Evolutionary conservation across 1,140 invertebrate genomes (phyloP).

Genomic region (Saccostrea cuccullata): DNA sequence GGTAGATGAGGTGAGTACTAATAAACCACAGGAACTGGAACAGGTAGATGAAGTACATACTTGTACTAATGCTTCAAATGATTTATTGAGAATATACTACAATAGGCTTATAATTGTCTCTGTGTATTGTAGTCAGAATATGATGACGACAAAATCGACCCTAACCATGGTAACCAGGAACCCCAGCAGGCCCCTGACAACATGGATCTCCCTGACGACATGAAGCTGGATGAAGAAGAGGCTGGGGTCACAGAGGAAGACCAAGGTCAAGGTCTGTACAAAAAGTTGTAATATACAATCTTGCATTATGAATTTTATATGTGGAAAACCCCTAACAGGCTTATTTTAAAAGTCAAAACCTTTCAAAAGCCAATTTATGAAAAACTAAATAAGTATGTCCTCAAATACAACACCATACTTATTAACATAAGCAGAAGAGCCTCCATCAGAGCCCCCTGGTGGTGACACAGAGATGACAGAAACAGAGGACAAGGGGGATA

Average conservation of each 20-base stretch:
- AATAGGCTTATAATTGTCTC: not conserved
- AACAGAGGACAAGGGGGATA: constrained; percentile 77
- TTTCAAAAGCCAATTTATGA: not conserved
- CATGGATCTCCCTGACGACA: constrained; percentile 91
- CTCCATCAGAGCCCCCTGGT: constrained; percentile 57
- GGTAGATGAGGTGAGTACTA: constrained; percentile 86
- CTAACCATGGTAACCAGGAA: constrained; percentile 80
- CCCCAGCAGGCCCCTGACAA: constrained; percentile 83
- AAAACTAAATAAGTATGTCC: not conserved
- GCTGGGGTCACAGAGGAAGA: constrained; percentile 67
- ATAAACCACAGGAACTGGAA: constrained; percentile 79
- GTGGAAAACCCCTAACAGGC: not conserved
- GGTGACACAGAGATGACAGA: constrained; percentile 75
- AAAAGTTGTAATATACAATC: not conserved
- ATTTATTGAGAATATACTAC: too few relatives aligned
- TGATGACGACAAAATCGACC: constrained; percentile 84
- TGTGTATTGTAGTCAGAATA: constrained; percentile 68
- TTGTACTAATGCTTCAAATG: constrained; percentile 68
- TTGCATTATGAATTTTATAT: not conserved
- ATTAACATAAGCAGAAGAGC: constrained; percentile 49
- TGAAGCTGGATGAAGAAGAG: constrained; percentile 89
- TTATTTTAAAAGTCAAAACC: not conserved
- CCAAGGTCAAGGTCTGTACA: constrained; percentile 47
- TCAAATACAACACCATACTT: too few relatives aligned
- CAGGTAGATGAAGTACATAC: constrained; percentile 86